These are phyloP conservation scores for Trachythela sp. DNA, from an alignment of 64 coral and sea anemone species.

Conservation along the genomic window DNA sequence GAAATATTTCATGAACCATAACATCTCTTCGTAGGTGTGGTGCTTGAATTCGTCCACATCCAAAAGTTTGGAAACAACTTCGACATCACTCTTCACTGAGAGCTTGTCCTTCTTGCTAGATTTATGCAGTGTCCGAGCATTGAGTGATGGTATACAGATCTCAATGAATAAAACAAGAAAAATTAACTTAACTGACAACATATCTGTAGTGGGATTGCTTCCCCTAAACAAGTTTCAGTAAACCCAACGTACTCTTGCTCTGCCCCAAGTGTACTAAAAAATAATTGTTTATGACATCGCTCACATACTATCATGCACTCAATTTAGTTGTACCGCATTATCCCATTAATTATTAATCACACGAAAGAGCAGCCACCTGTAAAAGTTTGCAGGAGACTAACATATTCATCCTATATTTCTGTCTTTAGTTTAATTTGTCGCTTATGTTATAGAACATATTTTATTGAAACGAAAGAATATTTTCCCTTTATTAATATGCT, in stretches of 20 bases:
- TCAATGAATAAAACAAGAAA: neutral
- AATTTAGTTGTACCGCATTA: neutral
- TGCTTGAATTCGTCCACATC: slow-evolving; percentile 72
- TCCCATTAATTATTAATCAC: neutral
- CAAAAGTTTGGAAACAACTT: neutral
- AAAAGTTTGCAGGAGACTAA: neutral
- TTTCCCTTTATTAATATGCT: neutral
- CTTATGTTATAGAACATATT: neutral
- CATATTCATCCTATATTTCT: no score
- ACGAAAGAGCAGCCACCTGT: neutral
- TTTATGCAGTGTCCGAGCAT: neutral
- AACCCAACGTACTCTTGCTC: neutral
- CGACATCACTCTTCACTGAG: neutral
- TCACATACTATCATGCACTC: neutral
- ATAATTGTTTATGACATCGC: no score
- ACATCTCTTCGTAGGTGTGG: slow-evolving; percentile 87
- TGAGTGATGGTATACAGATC: neutral
- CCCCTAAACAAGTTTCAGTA: neutral
- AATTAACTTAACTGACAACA: neutral
- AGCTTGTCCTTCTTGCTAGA: neutral
- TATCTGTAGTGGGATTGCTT: neutral
- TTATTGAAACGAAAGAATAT: neutral
- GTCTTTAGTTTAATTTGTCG: neutral
- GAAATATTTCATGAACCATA: slow-evolving; percentile 95
- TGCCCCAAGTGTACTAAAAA: no score